phyloP scores from a whole-genome alignment of 2,888 invertebrate genomes.

The Nemurella pictetii region DNA sequence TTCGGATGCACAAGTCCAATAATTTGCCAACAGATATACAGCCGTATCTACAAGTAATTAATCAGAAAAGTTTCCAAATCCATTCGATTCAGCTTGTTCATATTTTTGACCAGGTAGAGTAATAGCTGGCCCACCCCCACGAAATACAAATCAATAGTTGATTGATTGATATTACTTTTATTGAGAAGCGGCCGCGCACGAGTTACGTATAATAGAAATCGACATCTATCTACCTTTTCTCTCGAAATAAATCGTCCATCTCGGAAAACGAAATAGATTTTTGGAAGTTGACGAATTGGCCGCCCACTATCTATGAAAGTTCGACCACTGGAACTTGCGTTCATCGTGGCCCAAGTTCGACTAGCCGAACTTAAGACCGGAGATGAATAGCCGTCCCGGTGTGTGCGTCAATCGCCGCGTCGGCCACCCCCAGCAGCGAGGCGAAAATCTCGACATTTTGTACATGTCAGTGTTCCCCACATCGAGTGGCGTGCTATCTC shows the following conservation, averaged over 20 bases:
- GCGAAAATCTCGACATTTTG: slow-evolving; percentile 10
- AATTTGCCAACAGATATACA: background rate
- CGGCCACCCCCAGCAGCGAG: background rate
- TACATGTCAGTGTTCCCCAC: background rate
- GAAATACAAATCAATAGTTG: background rate
- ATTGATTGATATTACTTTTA: background rate
- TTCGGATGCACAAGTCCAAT: background rate
- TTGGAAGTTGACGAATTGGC: slow-evolving; percentile 18
- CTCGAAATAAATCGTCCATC: background rate
- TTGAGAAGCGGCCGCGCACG: background rate
- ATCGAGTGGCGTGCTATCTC: background rate
- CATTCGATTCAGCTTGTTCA: background rate
- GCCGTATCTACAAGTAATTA: background rate
- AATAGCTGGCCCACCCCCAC: background rate
- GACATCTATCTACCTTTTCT: background rate
- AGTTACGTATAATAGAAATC: background rate
- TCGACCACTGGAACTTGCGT: background rate
- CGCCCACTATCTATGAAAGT: slow-evolving; percentile 9
- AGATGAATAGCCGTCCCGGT: background rate
- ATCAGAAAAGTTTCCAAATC: background rate
- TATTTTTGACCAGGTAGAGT: background rate
- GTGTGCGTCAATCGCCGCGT: background rate
- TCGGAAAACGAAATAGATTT: slow-evolving; percentile 15
- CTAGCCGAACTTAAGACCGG: background rate
- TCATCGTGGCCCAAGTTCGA: background rate